Evolutionary conservation across 2,888 invertebrate genomes (phyloP), one percentile per base, ranked within the genome.

Genomic region (Cacoxenus indagator): DNA sequence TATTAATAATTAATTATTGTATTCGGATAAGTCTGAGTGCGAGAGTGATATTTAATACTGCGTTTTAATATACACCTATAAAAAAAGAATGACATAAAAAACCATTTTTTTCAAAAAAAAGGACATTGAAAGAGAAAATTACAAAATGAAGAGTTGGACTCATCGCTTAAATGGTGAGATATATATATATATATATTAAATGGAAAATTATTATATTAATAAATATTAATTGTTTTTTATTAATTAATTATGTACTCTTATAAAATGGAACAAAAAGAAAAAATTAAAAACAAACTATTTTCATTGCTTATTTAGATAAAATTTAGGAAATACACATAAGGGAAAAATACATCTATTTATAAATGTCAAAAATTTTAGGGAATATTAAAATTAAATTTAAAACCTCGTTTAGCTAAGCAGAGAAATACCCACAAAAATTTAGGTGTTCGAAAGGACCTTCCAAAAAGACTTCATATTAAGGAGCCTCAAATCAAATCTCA

Each of bases 11-110:
- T 51, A 22, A 19, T 31, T 51, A 68, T 71, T 73, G 73, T 73
- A 67, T 85, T 87, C 87, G 87, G 86, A 87, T 86, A 87, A 87
- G 87, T 87, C 87, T 87, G 87, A 87, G 84, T 76, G 87, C 81
- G 87, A 84, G 87, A 87, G 87, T 87, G 87, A 87, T 86, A 82
- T 70, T 57, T 46, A 46, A 46, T 65, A 81, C 85, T 85, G 87
- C 86, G 87, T 87, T 87, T 85, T 87, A 76, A 75, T 70, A 67
- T 64, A 70, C 66, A 70, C 67, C 73, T 29, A 67, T 61, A 64
- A 64, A 67, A 59, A 51, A 67, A 1, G n/a, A 48, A 48, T 48
- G 69, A 62, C 67, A 72, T 24, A 69, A 67, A 70, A 24, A 29
- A 67, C 70, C 31, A 70, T 72, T 64, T 55, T 19, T 57, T 9